Percentiles rank a stretch among this genome's conserved stretches.
phyloP scores from a whole-genome alignment of 2,113 vertebrate species.

The Mesitornis unicolor region DNA sequence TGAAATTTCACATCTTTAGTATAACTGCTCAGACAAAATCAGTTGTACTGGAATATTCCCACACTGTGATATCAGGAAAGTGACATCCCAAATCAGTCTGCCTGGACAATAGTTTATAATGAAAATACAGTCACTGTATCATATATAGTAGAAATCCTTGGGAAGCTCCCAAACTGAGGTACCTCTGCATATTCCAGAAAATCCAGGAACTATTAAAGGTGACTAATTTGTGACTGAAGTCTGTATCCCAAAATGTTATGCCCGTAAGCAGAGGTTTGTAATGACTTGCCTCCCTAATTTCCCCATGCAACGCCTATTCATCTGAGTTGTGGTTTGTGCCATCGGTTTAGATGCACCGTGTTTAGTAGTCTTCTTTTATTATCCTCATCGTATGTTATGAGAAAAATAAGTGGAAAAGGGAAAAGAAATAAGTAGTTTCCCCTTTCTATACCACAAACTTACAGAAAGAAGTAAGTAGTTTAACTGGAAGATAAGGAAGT shows the following conservation, averaged over 20 bases:
- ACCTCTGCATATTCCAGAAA: neutral
- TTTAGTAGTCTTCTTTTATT: neutral
- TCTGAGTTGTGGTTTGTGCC: neutral
- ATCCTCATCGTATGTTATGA: neutral
- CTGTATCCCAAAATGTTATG: neutral
- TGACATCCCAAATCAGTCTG: neutral
- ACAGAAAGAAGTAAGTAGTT: neutral
- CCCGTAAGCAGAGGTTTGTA: neutral
- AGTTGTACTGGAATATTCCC: neutral
- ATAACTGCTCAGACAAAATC: neutral
- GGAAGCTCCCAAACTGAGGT: neutral
- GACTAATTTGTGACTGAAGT: neutral
- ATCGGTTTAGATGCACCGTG: neutral
- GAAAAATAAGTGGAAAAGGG: neutral
- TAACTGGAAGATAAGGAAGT: neutral
- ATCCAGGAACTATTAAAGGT: neutral
- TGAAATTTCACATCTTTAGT: neutral
- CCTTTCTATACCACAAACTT: neutral
- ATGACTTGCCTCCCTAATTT: neutral
- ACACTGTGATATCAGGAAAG: neutral
- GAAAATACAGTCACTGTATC: neutral
- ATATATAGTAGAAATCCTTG: neutral
- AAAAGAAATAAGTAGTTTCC: neutral
- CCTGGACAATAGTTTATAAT: neutral
- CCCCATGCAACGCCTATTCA: neutral